These are phyloP conservation scores for Loris lydekkerianus DNA, from an alignment of 2,797 vertebrate species.

Conservation along the genomic window DNA sequence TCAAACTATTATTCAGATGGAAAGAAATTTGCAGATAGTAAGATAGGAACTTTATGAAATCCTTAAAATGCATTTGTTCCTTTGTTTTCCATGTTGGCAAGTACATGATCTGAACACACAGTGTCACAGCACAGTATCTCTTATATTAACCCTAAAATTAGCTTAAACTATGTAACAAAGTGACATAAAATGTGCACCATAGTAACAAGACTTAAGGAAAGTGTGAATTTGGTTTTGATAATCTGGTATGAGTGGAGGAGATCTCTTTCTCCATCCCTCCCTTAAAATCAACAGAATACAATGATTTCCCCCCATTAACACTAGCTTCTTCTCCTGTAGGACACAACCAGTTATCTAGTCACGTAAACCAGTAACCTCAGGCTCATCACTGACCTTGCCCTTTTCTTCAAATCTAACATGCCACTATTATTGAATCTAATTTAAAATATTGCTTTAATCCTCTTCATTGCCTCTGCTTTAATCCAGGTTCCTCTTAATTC, in stretches of 20 bases:
- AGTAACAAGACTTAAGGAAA: conserved; percentile 8
- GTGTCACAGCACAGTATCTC: not conserved
- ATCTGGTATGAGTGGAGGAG: not conserved
- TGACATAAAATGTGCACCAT: not conserved
- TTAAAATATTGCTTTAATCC: conserved; percentile 16
- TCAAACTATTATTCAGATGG: conserved; percentile 17
- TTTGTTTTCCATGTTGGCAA: conserved; percentile 35
- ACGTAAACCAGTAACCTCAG: not conserved
- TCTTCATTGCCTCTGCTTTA: not conserved
- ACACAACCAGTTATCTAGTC: not conserved
- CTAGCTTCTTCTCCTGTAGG: not conserved
- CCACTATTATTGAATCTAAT: not conserved
- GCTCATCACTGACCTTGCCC: not conserved
- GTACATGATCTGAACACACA: not conserved
- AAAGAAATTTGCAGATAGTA: not conserved
- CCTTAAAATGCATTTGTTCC: not conserved
- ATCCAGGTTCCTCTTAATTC: not conserved
- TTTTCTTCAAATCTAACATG: conserved; percentile 43
- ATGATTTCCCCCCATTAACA: not conserved
- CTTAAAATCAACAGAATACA: not conserved
- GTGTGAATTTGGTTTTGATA: not conserved
- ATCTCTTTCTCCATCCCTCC: not conserved
- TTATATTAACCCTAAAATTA: conserved; percentile 20
- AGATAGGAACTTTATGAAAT: conserved; percentile 28
- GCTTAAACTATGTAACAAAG: conserved; percentile 1